These are phyloP conservation scores for Pteromalus puparum DNA, from an alignment of 1,140 invertebrate genomes.

Conservation along the genomic window DNA sequence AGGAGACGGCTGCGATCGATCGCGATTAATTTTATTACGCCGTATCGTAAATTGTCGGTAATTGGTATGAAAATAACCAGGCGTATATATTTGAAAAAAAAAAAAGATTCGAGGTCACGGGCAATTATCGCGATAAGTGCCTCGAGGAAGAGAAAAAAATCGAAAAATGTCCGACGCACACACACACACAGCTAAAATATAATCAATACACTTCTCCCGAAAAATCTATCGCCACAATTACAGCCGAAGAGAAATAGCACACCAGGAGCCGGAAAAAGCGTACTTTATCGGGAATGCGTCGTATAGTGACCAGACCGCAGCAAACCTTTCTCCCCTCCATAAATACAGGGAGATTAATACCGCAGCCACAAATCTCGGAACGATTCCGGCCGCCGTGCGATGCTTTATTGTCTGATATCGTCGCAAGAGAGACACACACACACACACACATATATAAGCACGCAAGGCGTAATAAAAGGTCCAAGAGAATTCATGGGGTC, in stretches of 20 bases:
- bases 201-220: not conserved
- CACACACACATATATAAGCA: conserved; percentile 25
- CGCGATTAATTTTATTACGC: conserved; percentile 14
- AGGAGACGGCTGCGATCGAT: not conserved
- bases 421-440: conserved; percentile 54
- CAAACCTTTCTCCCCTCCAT: not conserved
- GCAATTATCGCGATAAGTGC: no score
- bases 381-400: conserved; percentile 1
- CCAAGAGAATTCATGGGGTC: conserved; percentile 58
- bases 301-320: not conserved
- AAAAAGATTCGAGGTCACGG: not conserved
- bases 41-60: not conserved
- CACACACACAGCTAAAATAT: not conserved
- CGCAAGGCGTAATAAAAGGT: conserved; percentile 56
- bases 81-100: not conserved
- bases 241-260: not conserved
- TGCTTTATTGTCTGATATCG: conserved; percentile 63
- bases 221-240: not conserved
- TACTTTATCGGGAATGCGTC: not conserved
- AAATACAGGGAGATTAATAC: conserved; percentile 9
- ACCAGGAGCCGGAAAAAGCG: not conserved
- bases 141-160: no score
- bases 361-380: not conserved
- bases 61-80: conserved; percentile 5
- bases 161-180: no score